A percentile compares a stretch with the other conserved stretches of the same genome.
Evolutionary conservation across 1,140 invertebrate genomes (phyloP).

Genomic region (Drosophila ficusphila): DNA sequence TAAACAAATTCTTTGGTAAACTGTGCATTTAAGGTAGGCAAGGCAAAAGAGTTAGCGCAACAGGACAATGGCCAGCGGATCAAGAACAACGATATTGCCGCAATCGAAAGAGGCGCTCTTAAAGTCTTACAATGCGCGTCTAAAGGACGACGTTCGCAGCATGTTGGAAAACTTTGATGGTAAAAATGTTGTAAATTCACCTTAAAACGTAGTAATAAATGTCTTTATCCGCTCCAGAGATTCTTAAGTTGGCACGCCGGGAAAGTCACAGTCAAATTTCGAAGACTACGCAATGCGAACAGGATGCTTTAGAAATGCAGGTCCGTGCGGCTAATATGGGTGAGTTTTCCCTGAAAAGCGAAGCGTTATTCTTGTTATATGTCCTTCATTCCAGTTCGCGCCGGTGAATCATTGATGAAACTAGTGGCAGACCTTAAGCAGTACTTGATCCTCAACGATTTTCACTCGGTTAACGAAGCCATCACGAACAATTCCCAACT

Average conservation of each 20-base stretch:
- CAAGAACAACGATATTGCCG: conserved; percentile 86
- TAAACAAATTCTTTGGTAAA: not conserved
- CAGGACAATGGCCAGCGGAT: conserved; percentile 83
- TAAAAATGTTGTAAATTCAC: conserved; percentile 77
- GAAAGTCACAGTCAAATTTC: conserved; percentile 95
- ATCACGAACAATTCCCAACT: conserved; percentile 95
- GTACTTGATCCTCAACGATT: conserved; percentile 98
- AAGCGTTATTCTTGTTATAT: not conserved
- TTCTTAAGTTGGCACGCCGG: conserved; percentile 96
- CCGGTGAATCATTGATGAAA: conserved; percentile 98
- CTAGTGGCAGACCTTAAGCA: conserved; percentile 98
- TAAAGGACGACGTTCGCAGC: conserved; percentile 98
- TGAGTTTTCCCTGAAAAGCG: conserved; percentile 57
- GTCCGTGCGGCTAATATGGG: conserved; percentile 96
- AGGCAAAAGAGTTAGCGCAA: not conserved
- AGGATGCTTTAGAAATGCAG: conserved; percentile 98
- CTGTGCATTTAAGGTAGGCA: not conserved
- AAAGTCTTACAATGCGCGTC: conserved; percentile 95
- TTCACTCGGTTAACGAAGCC: conserved; percentile 97
- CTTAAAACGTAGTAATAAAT: conserved; percentile 1
- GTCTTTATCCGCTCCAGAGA: conserved; percentile 87
- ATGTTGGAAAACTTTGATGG: conserved; percentile 98
- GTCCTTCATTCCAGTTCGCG: conserved; percentile 88
- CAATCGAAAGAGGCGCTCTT: conserved; percentile 97
- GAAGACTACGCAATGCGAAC: conserved; percentile 95